Percentiles rank a stretch among this genome's conserved stretches.
Evolutionary conservation across 1,140 invertebrate genomes (phyloP).

Genomic region (Apis laboriosa): DNA sequence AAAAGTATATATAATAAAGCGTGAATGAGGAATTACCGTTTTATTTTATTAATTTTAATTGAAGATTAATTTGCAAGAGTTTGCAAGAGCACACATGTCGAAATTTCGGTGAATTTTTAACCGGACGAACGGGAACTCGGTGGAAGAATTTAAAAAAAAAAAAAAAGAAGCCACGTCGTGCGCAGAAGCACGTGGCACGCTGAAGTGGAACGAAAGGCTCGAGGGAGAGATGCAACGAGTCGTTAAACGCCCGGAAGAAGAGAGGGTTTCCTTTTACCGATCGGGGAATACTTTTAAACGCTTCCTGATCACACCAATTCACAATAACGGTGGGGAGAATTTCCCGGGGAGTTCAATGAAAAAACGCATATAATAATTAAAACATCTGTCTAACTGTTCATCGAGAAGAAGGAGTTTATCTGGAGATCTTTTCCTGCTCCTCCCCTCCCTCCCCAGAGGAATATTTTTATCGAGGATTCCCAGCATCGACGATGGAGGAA

Average conservation of each 20-base stretch:
- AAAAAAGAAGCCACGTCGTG: neutral
- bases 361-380: neutral
- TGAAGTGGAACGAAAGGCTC: slow-evolving; percentile 52
- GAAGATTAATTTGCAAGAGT: no score
- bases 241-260: slow-evolving; percentile 29
- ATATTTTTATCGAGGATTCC: slow-evolving; percentile 2
- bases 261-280: neutral
- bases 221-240: slow-evolving; percentile 16
- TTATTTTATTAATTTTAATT: neutral
- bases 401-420: neutral
- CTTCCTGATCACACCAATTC: neutral
- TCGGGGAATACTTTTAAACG: neutral
- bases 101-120: no score
- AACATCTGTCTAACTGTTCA: neutral
- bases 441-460: neutral
- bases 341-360: neutral
- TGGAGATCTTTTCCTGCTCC: neutral
- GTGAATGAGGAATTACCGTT: neutral
- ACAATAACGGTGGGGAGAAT: neutral
- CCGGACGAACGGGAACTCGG: neutral
- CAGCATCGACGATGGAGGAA: neutral
- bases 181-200: slow-evolving; percentile 51
- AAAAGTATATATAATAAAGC: no score
- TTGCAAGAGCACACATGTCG: no score
- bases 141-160: neutral